A percentile compares a stretch with the other conserved stretches of the same genome.
phyloP scores from a whole-genome alignment of 2,113 vertebrate genomes.

The Zosterops borbonicus region DNA sequence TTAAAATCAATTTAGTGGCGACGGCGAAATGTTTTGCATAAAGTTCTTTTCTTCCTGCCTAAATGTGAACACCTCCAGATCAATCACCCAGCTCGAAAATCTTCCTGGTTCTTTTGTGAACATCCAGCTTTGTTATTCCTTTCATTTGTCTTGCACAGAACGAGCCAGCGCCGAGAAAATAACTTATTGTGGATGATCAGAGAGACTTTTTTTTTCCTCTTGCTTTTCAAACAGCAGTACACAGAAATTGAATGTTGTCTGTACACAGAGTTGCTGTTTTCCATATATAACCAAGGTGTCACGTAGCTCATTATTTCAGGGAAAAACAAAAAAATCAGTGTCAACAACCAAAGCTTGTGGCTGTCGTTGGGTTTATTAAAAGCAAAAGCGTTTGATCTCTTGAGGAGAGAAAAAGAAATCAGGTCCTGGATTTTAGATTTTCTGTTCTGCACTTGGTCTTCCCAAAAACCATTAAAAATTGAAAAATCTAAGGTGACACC shows the following conservation, averaged over 20 bases:
- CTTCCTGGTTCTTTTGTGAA: not conserved
- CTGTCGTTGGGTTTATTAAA: not conserved
- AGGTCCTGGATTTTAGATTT: not conserved
- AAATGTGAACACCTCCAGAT: not conserved
- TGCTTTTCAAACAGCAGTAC: not conserved
- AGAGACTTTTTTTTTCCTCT: not conserved
- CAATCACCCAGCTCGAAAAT: not conserved
- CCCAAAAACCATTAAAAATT: not conserved
- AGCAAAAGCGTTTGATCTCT: not conserved
- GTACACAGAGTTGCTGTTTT: not conserved
- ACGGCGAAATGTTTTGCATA: not conserved
- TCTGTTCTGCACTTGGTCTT: not conserved
- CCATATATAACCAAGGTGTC: not conserved
- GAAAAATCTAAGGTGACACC: slow-evolving; percentile 2
- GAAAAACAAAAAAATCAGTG: not conserved
- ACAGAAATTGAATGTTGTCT: not conserved
- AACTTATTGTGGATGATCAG: not conserved
- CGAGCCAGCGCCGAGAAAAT: not conserved
- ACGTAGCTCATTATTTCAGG: not conserved
- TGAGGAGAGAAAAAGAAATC: not conserved
- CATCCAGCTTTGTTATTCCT: not conserved
- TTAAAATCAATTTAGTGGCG: not conserved
- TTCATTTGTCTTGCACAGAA: not conserved
- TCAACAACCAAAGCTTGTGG: not conserved
- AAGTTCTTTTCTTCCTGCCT: not conserved